These are phyloP conservation scores for Tapera naevia DNA, from an alignment of 2,797 vertebrate genomes.

Conservation along the genomic window DNA sequence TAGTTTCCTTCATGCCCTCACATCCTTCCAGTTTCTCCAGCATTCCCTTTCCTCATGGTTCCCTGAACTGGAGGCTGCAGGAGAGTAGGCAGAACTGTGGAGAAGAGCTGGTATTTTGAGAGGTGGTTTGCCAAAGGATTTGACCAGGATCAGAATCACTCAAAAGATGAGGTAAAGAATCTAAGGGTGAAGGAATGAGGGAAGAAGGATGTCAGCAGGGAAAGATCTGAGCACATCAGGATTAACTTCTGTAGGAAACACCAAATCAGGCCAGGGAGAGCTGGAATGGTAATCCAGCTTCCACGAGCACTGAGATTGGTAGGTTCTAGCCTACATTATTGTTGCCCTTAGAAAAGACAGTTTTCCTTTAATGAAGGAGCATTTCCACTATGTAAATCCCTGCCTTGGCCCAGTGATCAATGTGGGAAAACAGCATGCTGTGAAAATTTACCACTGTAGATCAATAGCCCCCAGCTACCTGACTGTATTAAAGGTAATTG, in stretches of 20 bases:
- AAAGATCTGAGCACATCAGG: background rate
- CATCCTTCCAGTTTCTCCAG: background rate
- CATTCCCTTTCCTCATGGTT: accelerated
- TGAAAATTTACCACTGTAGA: constrained; percentile 11
- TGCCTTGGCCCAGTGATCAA: background rate
- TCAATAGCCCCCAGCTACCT: constrained; percentile 30
- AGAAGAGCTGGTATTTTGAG: background rate
- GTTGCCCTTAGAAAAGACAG: background rate
- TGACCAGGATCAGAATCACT: background rate
- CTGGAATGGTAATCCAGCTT: background rate
- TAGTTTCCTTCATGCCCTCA: background rate
- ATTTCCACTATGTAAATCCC: background rate
- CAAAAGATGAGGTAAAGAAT: background rate
- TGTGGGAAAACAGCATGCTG: background rate
- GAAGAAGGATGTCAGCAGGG: background rate
- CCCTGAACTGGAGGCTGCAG: background rate
- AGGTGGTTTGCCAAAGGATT: background rate
- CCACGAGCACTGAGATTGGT: accelerated
- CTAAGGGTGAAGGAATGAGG: background rate
- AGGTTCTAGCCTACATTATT: background rate
- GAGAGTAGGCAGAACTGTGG: background rate
- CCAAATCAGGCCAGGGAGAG: background rate
- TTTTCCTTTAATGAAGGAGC: background rate
- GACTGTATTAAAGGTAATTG: constrained; percentile 28
- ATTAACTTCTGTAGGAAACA: background rate